Conservation (phyloP, 2,797 vertebrate genomes). For the Choloepus didactylus region DNA sequence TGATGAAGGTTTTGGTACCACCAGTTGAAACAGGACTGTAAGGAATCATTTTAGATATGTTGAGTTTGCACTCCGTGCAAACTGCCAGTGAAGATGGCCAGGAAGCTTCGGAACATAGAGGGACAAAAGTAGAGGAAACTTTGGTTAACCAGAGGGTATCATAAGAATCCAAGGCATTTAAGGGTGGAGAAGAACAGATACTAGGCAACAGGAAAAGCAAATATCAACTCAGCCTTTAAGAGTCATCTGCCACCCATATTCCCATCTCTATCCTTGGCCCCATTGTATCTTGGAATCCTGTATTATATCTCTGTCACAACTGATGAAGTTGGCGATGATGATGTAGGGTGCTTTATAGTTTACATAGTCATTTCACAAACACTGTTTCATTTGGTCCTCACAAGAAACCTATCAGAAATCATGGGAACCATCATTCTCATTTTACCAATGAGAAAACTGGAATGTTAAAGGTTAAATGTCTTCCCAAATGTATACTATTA, state of each 20-base stretch:
- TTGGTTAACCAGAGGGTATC: background rate
- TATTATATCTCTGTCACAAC: background rate
- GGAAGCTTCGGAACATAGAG: background rate
- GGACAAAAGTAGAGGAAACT: background rate
- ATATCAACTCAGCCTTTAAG: background rate
- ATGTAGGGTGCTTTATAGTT: background rate
- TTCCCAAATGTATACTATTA: background rate
- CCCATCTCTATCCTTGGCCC: background rate
- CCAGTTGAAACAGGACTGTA: background rate
- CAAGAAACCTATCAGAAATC: constrained; percentile 51
- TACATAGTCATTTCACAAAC: background rate
- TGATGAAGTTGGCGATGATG: background rate
- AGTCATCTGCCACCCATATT: background rate
- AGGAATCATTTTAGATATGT: background rate
- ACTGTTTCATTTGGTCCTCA: background rate
- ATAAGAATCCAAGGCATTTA: background rate
- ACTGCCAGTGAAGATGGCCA: background rate
- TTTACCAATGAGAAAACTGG: background rate
- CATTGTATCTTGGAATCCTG: background rate
- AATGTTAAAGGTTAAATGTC: background rate
- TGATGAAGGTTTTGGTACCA: background rate
- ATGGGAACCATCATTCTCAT: background rate
- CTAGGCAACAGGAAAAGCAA: background rate
- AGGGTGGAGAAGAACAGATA: background rate
- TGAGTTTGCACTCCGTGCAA: background rate